phyloP scores from a whole-genome alignment of 1,140 invertebrate species.

The Conus betulinus region DNA sequence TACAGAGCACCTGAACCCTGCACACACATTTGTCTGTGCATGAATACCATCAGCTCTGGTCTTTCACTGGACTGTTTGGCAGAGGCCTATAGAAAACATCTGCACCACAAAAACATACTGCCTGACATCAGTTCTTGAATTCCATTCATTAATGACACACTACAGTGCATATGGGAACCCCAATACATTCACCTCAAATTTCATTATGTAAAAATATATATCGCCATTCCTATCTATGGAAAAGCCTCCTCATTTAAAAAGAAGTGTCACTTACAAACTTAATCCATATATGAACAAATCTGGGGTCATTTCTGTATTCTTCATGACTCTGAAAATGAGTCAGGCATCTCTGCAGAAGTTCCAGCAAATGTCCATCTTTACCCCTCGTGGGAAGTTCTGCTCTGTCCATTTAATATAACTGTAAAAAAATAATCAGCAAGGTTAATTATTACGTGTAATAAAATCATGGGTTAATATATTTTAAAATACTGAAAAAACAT shows the following conservation, averaged over 20 bases:
- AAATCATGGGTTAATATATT: too few species aligned
- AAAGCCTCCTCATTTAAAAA: neutral
- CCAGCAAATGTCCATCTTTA: conserved; percentile 85
- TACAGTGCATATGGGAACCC: neutral
- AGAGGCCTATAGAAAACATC: too few species aligned
- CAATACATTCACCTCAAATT: too few species aligned
- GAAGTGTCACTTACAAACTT: conserved; percentile 87
- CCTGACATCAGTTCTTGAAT: too few species aligned
- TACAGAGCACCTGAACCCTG: too few species aligned
- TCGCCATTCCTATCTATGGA: neutral
- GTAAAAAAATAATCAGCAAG: conserved; percentile 8
- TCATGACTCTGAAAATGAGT: conserved; percentile 86
- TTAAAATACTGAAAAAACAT: neutral
- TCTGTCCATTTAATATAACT: conserved; percentile 91
- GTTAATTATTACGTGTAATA: too few species aligned
- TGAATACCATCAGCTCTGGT: too few species aligned
- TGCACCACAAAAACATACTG: too few species aligned
- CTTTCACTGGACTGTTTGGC: too few species aligned
- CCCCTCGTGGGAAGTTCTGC: conserved; percentile 92
- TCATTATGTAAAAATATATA: neutral
- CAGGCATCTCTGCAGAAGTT: conserved; percentile 87
- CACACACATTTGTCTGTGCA: too few species aligned
- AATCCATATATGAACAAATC: conserved; percentile 90
- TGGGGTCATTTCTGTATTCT: conserved; percentile 88
- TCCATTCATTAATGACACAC: too few species aligned